A percentile compares a stretch with the other conserved stretches of the same genome.
phyloP scores from a whole-genome alignment of 2,797 vertebrate species.

The Hipposideros larvatus region DNA sequence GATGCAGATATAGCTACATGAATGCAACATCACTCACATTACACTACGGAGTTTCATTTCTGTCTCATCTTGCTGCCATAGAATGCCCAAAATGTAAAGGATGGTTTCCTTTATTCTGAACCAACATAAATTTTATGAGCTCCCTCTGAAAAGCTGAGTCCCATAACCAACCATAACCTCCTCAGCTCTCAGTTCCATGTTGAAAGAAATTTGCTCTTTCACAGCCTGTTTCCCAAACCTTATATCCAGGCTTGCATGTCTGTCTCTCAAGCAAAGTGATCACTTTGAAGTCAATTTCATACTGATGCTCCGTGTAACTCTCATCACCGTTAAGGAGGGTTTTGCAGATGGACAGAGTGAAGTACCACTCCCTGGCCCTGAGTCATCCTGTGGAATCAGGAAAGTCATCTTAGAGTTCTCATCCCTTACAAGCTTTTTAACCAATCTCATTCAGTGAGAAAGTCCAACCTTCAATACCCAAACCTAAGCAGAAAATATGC shows the following conservation, averaged over 20 bases:
- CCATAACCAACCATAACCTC: background rate
- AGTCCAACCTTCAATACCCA: background rate
- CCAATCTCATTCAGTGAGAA: background rate
- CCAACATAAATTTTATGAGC: constrained; percentile 15
- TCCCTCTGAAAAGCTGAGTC: background rate
- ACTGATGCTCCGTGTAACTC: background rate
- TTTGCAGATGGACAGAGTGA: background rate
- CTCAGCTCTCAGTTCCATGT: background rate
- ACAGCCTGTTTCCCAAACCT: constrained; percentile 34
- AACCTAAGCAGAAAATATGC: background rate
- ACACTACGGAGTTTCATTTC: background rate
- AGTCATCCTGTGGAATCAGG: background rate
- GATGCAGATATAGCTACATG: background rate
- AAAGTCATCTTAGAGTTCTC: background rate
- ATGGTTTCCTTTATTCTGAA: constrained; percentile 21
- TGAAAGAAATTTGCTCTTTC: constrained; percentile 67
- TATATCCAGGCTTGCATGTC: background rate
- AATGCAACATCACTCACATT: background rate
- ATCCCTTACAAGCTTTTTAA: constrained; percentile 15
- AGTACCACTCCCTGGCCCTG: background rate
- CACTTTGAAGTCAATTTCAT: constrained; percentile 29
- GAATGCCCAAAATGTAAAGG: background rate
- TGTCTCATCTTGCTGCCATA: background rate
- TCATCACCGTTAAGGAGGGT: background rate
- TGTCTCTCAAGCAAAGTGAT: constrained; percentile 13